Evolutionary conservation across 2,888 invertebrate genomes (phyloP), one percentile per base, ranked within the genome.

Genomic region (Gymnocheta viridis): DNA sequence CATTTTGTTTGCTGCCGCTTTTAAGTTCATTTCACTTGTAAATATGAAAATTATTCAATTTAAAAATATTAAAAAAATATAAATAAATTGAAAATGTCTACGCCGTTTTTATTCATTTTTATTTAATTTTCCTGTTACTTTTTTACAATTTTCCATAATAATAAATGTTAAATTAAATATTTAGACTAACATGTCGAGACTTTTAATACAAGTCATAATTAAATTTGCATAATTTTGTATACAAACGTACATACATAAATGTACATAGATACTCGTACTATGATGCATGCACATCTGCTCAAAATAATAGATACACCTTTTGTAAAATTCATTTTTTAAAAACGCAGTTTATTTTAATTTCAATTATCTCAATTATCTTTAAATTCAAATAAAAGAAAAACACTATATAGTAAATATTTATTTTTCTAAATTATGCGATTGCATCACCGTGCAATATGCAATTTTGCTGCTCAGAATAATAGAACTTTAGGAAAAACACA

Each of bases 1-100:
- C 72, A 77, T 54, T 58, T 62, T 58, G 24, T 64, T 56, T 24
- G 38, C 41, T 29, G 70, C 70, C 51, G 29, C 66, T 54, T 78
- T 78, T 78, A 44, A 47, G 56, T 66, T 66, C 44, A 56, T 76
- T 76, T 56, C 24, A 54, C 32, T 62, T 58, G 81, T 38, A 24
- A 38, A 76, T 66, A 76, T 76, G 66, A 66, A 83, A 70, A 83
- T 83, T 83, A 83, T 80, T 38, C 76, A 83, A 80, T 83, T 74
- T 76, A 80, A 7, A 69, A 14, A 38, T 41, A 54, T 22, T 10
- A 67, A 41, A 47, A 19, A 41, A 49, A 38, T 41, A 38, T 41
- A n/a, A 79, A 66, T 32, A 58, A 64, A 51, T 32, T 32, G 47
- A 22, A 69, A 62, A 64, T n/a, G 54, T 82, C 70, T 72, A 27